Evolutionary conservation across 2,888 invertebrate species (phyloP), one percentile per base, ranked within the genome.

Genomic region (Glaucopsyche alexis): DNA sequence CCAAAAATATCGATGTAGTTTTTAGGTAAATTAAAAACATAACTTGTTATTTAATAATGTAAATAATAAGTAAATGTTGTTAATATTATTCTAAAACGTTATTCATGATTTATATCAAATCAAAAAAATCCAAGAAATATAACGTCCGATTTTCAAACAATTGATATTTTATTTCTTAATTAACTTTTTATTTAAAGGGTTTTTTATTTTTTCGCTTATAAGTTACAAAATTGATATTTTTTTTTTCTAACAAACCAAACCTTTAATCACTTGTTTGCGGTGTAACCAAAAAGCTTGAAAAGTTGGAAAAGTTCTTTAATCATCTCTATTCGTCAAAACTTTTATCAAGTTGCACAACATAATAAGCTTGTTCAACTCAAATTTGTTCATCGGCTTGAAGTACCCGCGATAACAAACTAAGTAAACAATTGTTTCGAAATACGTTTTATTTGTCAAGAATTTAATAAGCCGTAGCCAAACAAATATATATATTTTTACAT

Each of bases 231-330:
- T 9, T 16, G 13, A 29, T 40, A 42, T 19, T 19, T 52, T 9
- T 8, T 8, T 16, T 52, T 55, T 55, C 52, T 2, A 19, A 11
- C 16, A 55, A 55, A 19, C 55, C 9, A 11, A 55, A 19, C 19
- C 9, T 19, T 55, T 11, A 71, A 72, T 65, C 67, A 72, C 72
- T 65, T 75, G 72, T 73, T 74, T 74, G 67, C 67, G 47, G 47
- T 16, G 13, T 19, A 11, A 16, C 67, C 66, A 8, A 40, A 45
- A 42, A 66, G n/a, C 66, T 66, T 42, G n/a, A 16, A 45, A 67
- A 67, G 42, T 45, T 66, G n/a, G n/a, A 16, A 45, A 67, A 67
- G 42, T 45, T 45, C 16, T 67, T 7, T 67, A 45, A 67, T 67
- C 16, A 47, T 67, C 19, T 67, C 42, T 47, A 67, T 66, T 66